A percentile compares a stretch with the other conserved stretches of the same genome.
Conservation (phyloP, 2,113 vertebrate species). For the Aix galericulata region DNA sequence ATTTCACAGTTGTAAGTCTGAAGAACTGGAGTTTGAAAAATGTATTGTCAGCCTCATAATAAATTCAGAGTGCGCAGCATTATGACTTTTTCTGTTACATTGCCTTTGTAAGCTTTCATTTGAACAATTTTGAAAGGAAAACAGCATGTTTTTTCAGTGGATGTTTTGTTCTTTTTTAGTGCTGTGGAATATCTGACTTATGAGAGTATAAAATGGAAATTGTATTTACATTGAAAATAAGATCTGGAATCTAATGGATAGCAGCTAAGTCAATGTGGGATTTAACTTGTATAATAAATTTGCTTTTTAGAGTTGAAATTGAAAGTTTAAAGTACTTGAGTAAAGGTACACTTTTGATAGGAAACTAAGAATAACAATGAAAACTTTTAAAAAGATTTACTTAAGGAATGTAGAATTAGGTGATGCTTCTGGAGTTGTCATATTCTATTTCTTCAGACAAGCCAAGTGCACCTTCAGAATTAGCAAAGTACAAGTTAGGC, state of each 20-base stretch:
- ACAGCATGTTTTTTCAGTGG: not conserved
- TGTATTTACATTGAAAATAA: not conserved
- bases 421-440: not conserved
- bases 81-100: not conserved
- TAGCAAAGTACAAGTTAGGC: not conserved
- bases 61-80: not conserved
- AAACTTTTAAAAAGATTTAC: not conserved
- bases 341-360: not conserved
- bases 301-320: not conserved
- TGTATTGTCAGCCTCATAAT: constrained; percentile 23
- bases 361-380: not conserved
- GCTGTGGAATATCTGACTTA: not conserved
- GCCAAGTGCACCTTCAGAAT: not conserved
- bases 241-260: not conserved
- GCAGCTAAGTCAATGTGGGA: not conserved
- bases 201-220: not conserved
- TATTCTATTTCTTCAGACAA: not conserved
- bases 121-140: not conserved
- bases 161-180: not conserved
- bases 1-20: not conserved
- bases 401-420: not conserved
- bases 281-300: not conserved
- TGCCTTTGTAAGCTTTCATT: constrained; percentile 20
- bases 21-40: not conserved
- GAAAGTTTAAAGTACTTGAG: not conserved